phyloP scores from a whole-genome alignment of 2,888 invertebrate genomes.

The Falcaria lacertinaria region DNA sequence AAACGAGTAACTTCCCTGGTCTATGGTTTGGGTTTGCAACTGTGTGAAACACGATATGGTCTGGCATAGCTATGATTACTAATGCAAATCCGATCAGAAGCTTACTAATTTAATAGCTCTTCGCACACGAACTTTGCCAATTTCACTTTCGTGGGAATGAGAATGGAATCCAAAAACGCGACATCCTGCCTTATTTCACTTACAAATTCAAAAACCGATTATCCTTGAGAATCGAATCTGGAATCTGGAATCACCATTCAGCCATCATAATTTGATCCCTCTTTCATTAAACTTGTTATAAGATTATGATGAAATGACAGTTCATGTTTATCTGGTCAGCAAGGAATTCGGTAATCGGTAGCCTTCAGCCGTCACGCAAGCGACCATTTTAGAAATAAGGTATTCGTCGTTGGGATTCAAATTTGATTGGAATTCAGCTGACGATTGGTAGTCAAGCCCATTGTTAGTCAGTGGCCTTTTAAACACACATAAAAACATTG shows the following conservation, averaged over 20 bases:
- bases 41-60: not conserved
- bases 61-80: not conserved
- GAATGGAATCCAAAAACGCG: slow-evolving; percentile 46
- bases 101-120: not conserved
- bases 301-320: not conserved
- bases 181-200: slow-evolving; percentile 27
- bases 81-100: not conserved
- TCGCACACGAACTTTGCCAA: slow-evolving; percentile 22
- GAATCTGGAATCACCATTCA: slow-evolving; percentile 6
- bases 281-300: not conserved
- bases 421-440: slow-evolving; percentile 49
- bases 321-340: slow-evolving; percentile 14
- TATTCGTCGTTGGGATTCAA: slow-evolving; percentile 33
- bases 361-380: slow-evolving; percentile 47
- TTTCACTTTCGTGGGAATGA: slow-evolving; percentile 46
- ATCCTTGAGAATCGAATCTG: slow-evolving; percentile 21
- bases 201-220: slow-evolving; percentile 22
- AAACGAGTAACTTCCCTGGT: no score
- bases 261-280: not conserved
- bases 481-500: no score
- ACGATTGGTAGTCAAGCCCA: slow-evolving; percentile 31
- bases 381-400: slow-evolving; percentile 32
- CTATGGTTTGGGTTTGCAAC: no score
- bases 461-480: no score
- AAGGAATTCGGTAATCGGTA: slow-evolving; percentile 63